phyloP scores from a whole-genome alignment of 2,888 invertebrate species.

The Thyatira batis region DNA sequence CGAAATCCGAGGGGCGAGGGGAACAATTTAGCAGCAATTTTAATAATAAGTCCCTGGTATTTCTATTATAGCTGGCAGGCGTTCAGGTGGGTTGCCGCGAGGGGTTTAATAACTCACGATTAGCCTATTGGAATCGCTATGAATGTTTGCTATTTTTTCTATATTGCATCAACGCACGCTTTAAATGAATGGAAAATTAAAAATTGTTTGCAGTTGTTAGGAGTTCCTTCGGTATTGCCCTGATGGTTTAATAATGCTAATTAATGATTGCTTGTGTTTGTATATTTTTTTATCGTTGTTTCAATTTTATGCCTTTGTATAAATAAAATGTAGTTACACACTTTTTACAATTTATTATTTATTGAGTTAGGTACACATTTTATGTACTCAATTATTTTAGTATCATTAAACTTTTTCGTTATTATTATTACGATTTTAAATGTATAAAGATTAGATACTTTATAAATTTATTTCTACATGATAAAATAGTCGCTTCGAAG shows the following conservation, averaged over 20 bases:
- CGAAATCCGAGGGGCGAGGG: constrained; percentile 74
- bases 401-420: too few species aligned
- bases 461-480: background rate
- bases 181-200: constrained; percentile 62
- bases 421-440: too few species aligned
- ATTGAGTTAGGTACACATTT: too few species aligned
- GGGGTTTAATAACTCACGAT: constrained; percentile 81
- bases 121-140: constrained; percentile 81
- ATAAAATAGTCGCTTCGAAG: background rate
- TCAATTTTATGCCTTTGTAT: background rate
- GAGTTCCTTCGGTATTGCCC: constrained; percentile 16
- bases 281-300: background rate
- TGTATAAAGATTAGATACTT: too few species aligned
- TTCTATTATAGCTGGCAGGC: constrained; percentile 80
- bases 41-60: constrained; percentile 83
- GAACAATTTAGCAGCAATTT: constrained; percentile 82
- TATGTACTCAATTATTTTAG: too few species aligned
- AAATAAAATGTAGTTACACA: too few species aligned
- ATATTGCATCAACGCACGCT: constrained; percentile 60
- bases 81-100: constrained; percentile 77
- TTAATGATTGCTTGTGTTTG: constrained; percentile 1
- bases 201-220: constrained; percentile 58
- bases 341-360: too few species aligned
- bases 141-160: constrained; percentile 82
- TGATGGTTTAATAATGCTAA: constrained; percentile 11